These are phyloP conservation scores for Tenodera sinensis DNA, from an alignment of 2,888 invertebrate species.

Conservation along the genomic window DNA sequence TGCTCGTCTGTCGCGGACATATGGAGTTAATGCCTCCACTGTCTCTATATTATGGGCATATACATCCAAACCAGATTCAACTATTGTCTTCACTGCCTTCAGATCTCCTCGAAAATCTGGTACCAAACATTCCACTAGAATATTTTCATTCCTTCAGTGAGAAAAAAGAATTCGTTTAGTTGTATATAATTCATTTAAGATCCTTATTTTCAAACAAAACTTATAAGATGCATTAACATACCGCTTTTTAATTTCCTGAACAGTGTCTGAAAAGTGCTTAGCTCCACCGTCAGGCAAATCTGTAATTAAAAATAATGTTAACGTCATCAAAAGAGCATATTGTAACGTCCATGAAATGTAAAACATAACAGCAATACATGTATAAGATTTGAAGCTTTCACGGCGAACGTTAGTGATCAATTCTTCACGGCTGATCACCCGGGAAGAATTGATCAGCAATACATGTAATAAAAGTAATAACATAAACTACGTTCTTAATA, in stretches of 20 bases:
- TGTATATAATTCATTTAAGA: not conserved
- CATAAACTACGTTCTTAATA: too few relatives aligned
- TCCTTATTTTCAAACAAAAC: not conserved
- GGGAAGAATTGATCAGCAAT: too few relatives aligned
- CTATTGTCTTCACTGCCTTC: constrained; percentile 69
- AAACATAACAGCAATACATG: too few relatives aligned
- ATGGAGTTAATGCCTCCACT: constrained; percentile 83
- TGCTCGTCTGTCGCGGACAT: constrained; percentile 90
- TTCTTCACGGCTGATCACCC: too few relatives aligned
- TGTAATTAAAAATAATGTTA: constrained; percentile 42
- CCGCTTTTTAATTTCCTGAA: constrained; percentile 77
- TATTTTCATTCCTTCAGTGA: constrained; percentile 61
- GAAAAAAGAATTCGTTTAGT: constrained; percentile 8
- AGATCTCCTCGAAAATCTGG: constrained; percentile 91
- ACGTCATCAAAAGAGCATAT: too few relatives aligned
- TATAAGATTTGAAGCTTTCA: too few relatives aligned
- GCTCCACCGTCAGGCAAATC: constrained; percentile 94
- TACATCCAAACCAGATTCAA: constrained; percentile 84
- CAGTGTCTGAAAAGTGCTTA: constrained; percentile 88
- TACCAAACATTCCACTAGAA: constrained; percentile 93
- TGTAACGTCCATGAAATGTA: too few relatives aligned
- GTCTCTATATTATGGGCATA: constrained; percentile 99
- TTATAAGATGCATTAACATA: constrained; percentile 43
- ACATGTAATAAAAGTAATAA: too few relatives aligned
- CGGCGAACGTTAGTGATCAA: too few relatives aligned